phyloP scores from a whole-genome alignment of 2,888 invertebrate species.

The Eledone cirrhosa region DNA sequence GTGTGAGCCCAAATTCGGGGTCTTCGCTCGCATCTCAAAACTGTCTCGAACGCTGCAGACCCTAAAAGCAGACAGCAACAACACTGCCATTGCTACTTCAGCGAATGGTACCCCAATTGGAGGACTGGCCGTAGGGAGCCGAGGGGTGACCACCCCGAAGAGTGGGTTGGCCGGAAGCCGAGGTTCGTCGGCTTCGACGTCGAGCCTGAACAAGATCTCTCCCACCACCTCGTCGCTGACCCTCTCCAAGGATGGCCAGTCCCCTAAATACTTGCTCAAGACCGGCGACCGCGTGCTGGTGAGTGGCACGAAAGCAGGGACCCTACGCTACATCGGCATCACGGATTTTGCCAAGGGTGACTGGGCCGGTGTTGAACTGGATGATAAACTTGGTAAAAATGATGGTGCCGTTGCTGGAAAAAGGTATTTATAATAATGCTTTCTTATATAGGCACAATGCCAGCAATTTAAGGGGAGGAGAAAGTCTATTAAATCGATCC shows the following conservation, averaged over 20 bases:
- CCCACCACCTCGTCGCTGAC: slow-evolving; percentile 31
- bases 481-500: no score
- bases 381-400: slow-evolving; percentile 93
- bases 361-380: slow-evolving; percentile 96
- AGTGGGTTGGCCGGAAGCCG: slow-evolving; percentile 40
- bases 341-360: slow-evolving; percentile 92
- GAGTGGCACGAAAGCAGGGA: slow-evolving; percentile 78
- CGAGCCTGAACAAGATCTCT: slow-evolving; percentile 44
- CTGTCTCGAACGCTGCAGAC: slow-evolving; percentile 68
- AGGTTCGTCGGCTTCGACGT: slow-evolving; percentile 34
- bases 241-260: slow-evolving; percentile 28
- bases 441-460: no score
- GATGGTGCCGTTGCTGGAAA: slow-evolving; percentile 92
- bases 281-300: slow-evolving; percentile 64
- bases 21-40: slow-evolving; percentile 75
- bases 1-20: slow-evolving; percentile 65
- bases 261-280: slow-evolving; percentile 43
- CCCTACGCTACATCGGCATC: slow-evolving; percentile 83
- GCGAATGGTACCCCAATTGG: slow-evolving; percentile 23
- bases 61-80: not conserved
- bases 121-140: slow-evolving; percentile 17
- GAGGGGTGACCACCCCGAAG: slow-evolving; percentile 33
- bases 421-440: slow-evolving; percentile 73
- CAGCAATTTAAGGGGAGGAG: no score
- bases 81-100: not conserved